Conservation (phyloP, 1,140 invertebrate species). For the Platyura marginata region DNA sequence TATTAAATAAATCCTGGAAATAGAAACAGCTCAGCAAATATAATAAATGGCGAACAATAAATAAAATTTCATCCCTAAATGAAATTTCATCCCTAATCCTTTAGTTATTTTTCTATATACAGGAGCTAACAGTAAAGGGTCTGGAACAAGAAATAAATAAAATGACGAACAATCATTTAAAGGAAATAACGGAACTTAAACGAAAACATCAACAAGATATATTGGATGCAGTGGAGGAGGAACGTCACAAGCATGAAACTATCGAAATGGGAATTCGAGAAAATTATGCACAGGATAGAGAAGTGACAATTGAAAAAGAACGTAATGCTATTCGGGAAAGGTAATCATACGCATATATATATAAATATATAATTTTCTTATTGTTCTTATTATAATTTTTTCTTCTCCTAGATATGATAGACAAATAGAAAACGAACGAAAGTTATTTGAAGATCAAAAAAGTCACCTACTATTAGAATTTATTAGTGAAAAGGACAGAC, state of each 20-base stretch:
- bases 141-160: constrained; percentile 48
- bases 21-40: background rate
- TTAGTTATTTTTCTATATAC: no score
- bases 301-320: constrained; percentile 30
- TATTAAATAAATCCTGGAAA: no score
- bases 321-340: constrained; percentile 26
- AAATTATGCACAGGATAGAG: constrained; percentile 27
- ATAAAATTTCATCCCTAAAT: no score
- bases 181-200: constrained; percentile 35
- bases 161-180: constrained; percentile 40
- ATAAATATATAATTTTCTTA: no score
- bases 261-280: constrained; percentile 28
- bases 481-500: constrained; percentile 21
- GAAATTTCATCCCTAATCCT: no score
- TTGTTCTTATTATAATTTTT: no score
- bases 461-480: constrained; percentile 29
- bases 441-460: constrained; percentile 30
- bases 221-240: constrained; percentile 19
- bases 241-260: constrained; percentile 25
- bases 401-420: constrained; percentile 26
- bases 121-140: constrained; percentile 53
- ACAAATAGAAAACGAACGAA: constrained; percentile 31
- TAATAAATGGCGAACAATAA: background rate
- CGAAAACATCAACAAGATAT: constrained; percentile 35
- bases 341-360: no score